Percentiles rank a stretch among this genome's conserved stretches.
Conservation (phyloP, 2,888 invertebrate genomes). For the Fissipunctia ypsillon region DNA sequence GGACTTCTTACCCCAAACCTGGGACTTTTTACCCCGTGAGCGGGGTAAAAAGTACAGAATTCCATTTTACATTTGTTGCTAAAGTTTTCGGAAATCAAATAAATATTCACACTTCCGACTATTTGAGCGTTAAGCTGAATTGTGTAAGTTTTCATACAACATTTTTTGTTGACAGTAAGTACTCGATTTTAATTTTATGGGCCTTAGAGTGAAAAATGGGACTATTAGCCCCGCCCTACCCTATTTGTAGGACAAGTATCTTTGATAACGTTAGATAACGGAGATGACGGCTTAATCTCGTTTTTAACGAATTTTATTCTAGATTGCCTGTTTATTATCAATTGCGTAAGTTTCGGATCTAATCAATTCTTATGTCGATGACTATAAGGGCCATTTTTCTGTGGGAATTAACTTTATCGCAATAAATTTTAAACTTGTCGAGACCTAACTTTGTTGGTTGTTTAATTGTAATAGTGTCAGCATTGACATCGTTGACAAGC, state of each 20-base stretch:
- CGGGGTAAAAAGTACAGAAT: no score
- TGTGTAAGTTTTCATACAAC: no score
- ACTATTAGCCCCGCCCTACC: no score
- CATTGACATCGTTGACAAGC: constrained; percentile 87
- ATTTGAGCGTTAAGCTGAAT: no score
- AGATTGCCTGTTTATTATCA: constrained; percentile 77
- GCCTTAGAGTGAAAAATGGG: no score
- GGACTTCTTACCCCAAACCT: no score
- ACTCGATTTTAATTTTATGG: no score
- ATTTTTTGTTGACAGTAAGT: no score
- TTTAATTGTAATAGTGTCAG: constrained; percentile 89
- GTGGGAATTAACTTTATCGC: constrained; percentile 62
- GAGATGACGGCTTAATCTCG: constrained; percentile 89
- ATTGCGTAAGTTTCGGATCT: constrained; percentile 45
- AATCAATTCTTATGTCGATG: constrained; percentile 63
- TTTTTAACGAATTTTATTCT: constrained; percentile 87
- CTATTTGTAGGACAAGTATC: constrained; percentile 81
- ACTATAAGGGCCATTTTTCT: constrained; percentile 74
- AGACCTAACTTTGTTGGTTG: constrained; percentile 85
- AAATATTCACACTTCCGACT: no score
- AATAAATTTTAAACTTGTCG: constrained; percentile 78
- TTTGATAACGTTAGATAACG: constrained; percentile 86
- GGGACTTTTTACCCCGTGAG: no score
- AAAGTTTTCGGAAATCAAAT: no score
- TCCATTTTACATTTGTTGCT: no score